Conservation (phyloP, 2,113 vertebrate genomes). For the Corydoras maculifer region DNA sequence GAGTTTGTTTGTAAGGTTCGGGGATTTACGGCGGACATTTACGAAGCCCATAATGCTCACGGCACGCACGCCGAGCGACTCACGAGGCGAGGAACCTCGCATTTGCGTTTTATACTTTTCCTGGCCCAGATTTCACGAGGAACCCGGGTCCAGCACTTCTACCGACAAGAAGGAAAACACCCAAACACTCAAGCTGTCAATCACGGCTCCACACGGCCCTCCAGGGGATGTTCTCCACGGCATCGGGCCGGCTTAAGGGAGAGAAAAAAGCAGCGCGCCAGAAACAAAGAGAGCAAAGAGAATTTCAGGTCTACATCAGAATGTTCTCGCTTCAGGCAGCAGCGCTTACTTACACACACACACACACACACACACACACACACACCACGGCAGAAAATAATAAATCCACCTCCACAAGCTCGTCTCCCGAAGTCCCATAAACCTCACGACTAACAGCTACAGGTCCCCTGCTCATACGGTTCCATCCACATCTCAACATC, state of each 20-base stretch:
- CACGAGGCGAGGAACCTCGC: constrained; percentile 7
- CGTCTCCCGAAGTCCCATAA: constrained; percentile 8
- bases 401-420: constrained; percentile 29
- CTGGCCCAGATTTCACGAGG: constrained; percentile 30
- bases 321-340: constrained; percentile 36
- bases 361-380: constrained; percentile 28
- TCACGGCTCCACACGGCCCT: constrained; percentile 29
- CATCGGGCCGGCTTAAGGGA: constrained; percentile 22
- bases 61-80: neutral
- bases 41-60: neutral
- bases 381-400: constrained; percentile 19
- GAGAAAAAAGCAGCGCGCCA: constrained; percentile 35
- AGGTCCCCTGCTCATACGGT: no score
- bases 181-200: constrained; percentile 41
- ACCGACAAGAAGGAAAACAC: constrained; percentile 40
- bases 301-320: constrained; percentile 40
- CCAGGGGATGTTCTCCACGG: constrained; percentile 39
- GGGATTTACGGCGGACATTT: neutral
- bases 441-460: no score
- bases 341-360: constrained; percentile 33
- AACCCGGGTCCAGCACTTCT: constrained; percentile 26
- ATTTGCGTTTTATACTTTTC: constrained; percentile 21
- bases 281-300: constrained; percentile 38
- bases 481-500: no score
- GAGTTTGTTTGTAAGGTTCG: neutral